Evolutionary conservation across 2,888 invertebrate species (phyloP), one percentile per base, ranked within the genome.

Genomic region (Troides helena): DNA sequence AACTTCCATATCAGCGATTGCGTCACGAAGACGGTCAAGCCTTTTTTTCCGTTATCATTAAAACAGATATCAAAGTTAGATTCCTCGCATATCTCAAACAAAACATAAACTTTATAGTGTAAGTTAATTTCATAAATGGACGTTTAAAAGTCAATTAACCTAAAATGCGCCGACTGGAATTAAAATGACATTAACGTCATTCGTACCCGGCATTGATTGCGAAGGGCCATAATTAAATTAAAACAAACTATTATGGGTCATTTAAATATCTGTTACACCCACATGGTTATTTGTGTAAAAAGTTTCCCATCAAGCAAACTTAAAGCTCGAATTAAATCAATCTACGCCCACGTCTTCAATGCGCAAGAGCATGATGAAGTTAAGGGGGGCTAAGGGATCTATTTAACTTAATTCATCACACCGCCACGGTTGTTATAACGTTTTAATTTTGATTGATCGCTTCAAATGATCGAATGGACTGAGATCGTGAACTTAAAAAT

Each of bases 371-470:
- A 72, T 72, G 77, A 75, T 77, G 75, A 77, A 80, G 78, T 81
- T 80, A 80, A 77, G 67, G 77, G 77, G 76, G 77, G 73, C 76
- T 71, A 73, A 74, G 78, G 81, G 80, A 85, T 86, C 86, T 86
- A 88, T 88, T 89, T 88, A 82, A 86, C 81, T 82, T 84, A 87
- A 89, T 90, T 89, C 85, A 87, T 87, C 84, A 87, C 82, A 78
- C 81, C 80, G 83, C 80, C 81, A 80, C 76, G 77, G 76, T 78
- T 78, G 77, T 79, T 80, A 78, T 79, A 79, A 79, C 81, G 80
- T 82, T 84, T 84, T 85, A 85, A 85, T 83, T 86, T 86, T 89
- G 90, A 91, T 91, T 86, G 90, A 90, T 90, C 78, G 80, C 77
- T 80, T 76, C 72, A 74, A 67, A 18, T 66, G 50, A 66, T 59